phyloP scores from a whole-genome alignment of 1,140 invertebrate species.

The Neodiprion virginianus region DNA sequence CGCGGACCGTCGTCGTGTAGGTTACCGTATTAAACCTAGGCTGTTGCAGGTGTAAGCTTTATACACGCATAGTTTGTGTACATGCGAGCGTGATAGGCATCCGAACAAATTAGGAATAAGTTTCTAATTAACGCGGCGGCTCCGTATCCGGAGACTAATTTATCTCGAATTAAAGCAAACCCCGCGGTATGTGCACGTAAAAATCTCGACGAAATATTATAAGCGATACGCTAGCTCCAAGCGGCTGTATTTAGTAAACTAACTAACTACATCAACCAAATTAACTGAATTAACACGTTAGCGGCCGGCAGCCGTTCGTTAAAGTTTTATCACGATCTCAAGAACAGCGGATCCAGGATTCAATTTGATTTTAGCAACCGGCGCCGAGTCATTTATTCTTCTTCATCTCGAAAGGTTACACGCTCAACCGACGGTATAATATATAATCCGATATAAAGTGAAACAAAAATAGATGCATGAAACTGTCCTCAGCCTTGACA shows the following conservation, averaged over 20 bases:
- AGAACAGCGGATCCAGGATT: not conserved
- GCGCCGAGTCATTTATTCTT: too few species aligned
- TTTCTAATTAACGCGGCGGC: not conserved
- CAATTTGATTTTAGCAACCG: not conserved
- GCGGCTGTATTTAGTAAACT: conserved; percentile 2
- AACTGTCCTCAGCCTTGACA: not conserved
- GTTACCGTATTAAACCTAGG: too few species aligned
- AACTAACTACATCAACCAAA: not conserved
- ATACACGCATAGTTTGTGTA: too few species aligned
- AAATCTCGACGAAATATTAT: not conserved
- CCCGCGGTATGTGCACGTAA: not conserved
- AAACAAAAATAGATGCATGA: not conserved
- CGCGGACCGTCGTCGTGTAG: too few species aligned
- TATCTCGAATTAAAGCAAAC: not conserved
- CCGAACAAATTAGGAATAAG: conserved; percentile 1
- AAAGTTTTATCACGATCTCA: not conserved
- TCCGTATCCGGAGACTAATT: not conserved
- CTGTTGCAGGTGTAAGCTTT: too few species aligned
- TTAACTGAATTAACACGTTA: conserved; percentile 1
- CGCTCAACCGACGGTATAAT: too few species aligned
- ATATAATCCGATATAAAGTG: too few species aligned
- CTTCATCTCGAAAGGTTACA: too few species aligned
- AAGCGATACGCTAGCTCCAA: not conserved
- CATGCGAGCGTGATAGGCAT: too few species aligned
- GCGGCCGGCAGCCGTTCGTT: not conserved